Conservation (phyloP, 92 coral and sea anemone species). For the Phenganax marumi region DNA sequence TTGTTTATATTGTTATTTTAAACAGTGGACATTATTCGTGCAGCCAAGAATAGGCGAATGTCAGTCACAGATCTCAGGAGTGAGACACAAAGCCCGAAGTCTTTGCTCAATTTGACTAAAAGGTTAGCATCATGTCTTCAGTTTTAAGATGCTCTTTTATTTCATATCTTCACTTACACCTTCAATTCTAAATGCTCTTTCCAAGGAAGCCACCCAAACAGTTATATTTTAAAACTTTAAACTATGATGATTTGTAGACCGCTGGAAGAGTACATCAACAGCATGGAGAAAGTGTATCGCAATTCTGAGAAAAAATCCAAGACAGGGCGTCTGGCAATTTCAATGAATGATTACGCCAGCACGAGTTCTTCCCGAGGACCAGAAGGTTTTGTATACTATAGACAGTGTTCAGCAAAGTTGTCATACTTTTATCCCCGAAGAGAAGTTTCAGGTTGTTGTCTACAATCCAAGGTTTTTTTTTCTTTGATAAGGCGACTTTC, state of each 20-base stretch:
- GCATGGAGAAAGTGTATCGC: slow-evolving; percentile 10
- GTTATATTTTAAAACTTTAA: neutral
- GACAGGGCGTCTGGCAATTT: slow-evolving; percentile 7
- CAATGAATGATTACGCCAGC: slow-evolving; percentile 18
- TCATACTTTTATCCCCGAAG: neutral
- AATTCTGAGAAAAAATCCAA: neutral
- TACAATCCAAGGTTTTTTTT: neutral
- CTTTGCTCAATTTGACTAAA: neutral
- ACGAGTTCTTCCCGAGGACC: neutral
- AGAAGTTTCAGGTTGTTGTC: neutral
- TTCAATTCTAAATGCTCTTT: neutral
- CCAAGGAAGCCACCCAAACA: neutral
- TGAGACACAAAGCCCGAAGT: neutral
- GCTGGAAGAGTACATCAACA: slow-evolving; percentile 12
- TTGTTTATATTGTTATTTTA: neutral
- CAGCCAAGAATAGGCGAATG: slow-evolving; percentile 8
- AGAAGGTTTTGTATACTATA: neutral
- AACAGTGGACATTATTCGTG: neutral
- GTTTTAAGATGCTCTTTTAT: no score
- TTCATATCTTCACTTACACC: no score
- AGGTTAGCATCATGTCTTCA: neutral
- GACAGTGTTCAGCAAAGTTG: neutral
- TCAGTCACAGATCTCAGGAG: neutral
- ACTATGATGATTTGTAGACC: neutral
- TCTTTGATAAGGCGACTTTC: neutral